A percentile compares a stretch with the other conserved stretches of the same genome.
Evolutionary conservation across 2,888 invertebrate genomes (phyloP).

Genomic region (Plutella xylostella): DNA sequence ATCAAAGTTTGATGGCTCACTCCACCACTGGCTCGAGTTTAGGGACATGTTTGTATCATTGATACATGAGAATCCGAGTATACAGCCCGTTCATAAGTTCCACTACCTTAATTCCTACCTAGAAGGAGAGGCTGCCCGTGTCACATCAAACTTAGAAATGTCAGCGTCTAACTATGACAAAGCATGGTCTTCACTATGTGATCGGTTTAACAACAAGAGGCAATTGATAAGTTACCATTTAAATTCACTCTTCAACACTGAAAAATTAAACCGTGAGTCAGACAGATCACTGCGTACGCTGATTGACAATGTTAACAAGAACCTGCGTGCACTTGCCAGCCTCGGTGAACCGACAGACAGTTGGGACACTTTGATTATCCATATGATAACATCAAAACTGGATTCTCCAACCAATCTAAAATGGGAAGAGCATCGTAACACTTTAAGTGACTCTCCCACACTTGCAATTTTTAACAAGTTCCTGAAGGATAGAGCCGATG

Average conservation of each 20-base stretch:
- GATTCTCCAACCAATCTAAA: not conserved
- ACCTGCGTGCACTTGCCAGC: constrained; percentile 18
- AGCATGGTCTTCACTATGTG: constrained; percentile 13
- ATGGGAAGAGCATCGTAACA: constrained; percentile 13
- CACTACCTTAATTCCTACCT: constrained; percentile 18
- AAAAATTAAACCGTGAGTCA: not conserved
- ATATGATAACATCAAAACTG: not conserved
- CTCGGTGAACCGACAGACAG: constrained; percentile 18
- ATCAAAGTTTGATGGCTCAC: not conserved
- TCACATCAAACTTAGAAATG: constrained; percentile 16
- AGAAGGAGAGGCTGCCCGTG: constrained; percentile 18
- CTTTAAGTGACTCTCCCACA: constrained; percentile 4
- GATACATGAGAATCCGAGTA: constrained; percentile 13
- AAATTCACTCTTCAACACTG: constrained; percentile 2
- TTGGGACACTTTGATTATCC: constrained; percentile 15
- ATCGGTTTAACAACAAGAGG: constrained; percentile 16
- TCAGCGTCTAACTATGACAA: constrained; percentile 14
- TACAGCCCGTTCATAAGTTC: constrained; percentile 18
- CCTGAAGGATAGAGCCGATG: constrained; percentile 11
- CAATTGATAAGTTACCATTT: constrained; percentile 18
- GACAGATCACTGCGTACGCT: constrained; percentile 15
- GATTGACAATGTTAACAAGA: constrained; percentile 19
- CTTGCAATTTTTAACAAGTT: constrained; percentile 9
- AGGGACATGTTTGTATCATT: not conserved
- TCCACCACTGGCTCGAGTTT: not conserved